A percentile compares a stretch with the other conserved stretches of the same genome.
These are phyloP conservation scores for Vulpes ferrilata DNA, from an alignment of 2,113 vertebrate species.

Conservation along the genomic window DNA sequence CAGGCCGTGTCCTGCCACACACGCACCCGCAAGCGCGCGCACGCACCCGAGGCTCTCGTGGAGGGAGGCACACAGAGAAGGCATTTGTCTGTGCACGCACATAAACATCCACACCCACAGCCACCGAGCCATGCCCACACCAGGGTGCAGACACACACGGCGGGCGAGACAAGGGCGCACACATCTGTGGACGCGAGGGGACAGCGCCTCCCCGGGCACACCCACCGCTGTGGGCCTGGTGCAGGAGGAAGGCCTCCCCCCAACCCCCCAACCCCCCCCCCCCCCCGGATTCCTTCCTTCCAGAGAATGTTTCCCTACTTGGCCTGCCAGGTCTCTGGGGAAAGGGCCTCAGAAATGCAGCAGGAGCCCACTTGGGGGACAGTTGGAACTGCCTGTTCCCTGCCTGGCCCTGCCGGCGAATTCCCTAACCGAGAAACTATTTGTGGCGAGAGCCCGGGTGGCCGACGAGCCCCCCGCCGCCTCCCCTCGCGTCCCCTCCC, in stretches of 20 bases:
- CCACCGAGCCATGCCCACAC: slow-evolving; percentile 59
- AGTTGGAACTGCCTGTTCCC: slow-evolving; percentile 84
- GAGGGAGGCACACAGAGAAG: slow-evolving; percentile 49
- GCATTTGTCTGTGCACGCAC: slow-evolving; percentile 34
- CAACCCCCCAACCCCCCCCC: not conserved
- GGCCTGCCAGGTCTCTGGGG: slow-evolving; percentile 87
- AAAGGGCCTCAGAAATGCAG: slow-evolving; percentile 86
- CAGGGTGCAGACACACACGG: slow-evolving; percentile 56
- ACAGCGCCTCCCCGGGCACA: slow-evolving; percentile 55
- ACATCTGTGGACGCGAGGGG: slow-evolving; percentile 21
- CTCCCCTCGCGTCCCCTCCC: slow-evolving; percentile 67
- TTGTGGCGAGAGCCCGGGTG: slow-evolving; percentile 51
- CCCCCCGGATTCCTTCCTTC: slow-evolving; percentile 74
- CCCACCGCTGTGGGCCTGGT: slow-evolving; percentile 28
- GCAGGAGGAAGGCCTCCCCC: slow-evolving; percentile 49
- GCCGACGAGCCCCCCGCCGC: slow-evolving; percentile 75
- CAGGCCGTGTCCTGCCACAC: slow-evolving; percentile 58
- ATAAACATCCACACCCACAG: slow-evolving; percentile 53
- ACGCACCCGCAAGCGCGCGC: not conserved
- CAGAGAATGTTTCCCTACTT: slow-evolving; percentile 85
- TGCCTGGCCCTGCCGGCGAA: slow-evolving; percentile 78
- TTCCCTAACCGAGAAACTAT: slow-evolving; percentile 82
- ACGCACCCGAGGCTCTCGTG: not conserved
- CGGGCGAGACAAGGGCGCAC: slow-evolving; percentile 57
- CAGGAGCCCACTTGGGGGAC: slow-evolving; percentile 84